A percentile compares a stretch with the other conserved stretches of the same genome.
These are phyloP conservation scores for Ambastaia sidthimunki DNA, from an alignment of 2,797 vertebrate species.

Conservation along the genomic window DNA sequence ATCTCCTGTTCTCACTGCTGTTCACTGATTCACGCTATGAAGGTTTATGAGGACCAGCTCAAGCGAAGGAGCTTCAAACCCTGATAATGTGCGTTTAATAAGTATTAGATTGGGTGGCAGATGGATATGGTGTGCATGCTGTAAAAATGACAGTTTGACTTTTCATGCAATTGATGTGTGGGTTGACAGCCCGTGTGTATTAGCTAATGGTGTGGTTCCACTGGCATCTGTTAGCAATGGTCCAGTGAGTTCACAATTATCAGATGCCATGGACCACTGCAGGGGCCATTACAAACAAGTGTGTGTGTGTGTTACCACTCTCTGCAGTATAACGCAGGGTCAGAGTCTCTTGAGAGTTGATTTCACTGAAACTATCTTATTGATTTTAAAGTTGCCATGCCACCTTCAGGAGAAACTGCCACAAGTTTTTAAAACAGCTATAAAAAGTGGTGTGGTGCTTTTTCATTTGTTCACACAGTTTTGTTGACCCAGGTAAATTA, in stretches of 20 bases:
- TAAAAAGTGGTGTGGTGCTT: background rate
- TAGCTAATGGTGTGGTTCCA: slow-evolving; percentile 78
- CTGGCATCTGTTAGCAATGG: slow-evolving; percentile 81
- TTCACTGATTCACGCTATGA: slow-evolving; percentile 53
- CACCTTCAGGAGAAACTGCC: background rate
- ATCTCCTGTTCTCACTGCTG: background rate
- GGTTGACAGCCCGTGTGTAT: slow-evolving; percentile 70
- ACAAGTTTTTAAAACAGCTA: background rate
- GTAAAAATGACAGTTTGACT: slow-evolving; percentile 79
- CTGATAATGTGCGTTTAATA: slow-evolving; percentile 81
- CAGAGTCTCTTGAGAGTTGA: slow-evolving; percentile 22
- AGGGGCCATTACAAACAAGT: slow-evolving; percentile 63
- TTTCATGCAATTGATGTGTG: slow-evolving; percentile 74
- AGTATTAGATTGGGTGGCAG: slow-evolving; percentile 75
- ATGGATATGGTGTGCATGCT: slow-evolving; percentile 70
- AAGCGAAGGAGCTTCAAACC: slow-evolving; percentile 71
- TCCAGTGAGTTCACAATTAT: slow-evolving; percentile 83
- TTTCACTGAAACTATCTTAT: slow-evolving; percentile 5
- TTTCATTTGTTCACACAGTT: slow-evolving; percentile 10
- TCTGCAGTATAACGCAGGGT: background rate
- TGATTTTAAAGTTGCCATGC: slow-evolving; percentile 4
- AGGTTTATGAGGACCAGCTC: slow-evolving; percentile 67
- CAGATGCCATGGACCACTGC: slow-evolving; percentile 73
- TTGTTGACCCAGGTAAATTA: slow-evolving; percentile 26
- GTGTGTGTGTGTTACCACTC: background rate